phyloP scores from a whole-genome alignment of 30 jellyfish, hydroid and myxozoan species.

The Aurelia sp. region DNA sequence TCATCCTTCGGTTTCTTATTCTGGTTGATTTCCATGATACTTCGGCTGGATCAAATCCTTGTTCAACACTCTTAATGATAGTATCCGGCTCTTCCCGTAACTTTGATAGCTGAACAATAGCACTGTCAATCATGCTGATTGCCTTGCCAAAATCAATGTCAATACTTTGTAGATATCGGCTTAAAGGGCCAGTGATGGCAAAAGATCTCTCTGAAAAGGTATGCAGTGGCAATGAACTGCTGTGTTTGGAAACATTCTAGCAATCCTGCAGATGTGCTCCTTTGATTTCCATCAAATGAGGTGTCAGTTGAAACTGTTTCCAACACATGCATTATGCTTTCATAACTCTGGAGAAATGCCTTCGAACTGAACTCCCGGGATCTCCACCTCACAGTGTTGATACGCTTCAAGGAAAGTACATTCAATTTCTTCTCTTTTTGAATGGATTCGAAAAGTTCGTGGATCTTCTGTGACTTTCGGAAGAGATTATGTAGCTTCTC shows the following conservation, averaged over 20 bases:
- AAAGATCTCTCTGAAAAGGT: constrained; percentile 60
- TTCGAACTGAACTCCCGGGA: constrained; percentile 40
- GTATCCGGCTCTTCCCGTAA: constrained; percentile 63
- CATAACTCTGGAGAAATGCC: constrained; percentile 58
- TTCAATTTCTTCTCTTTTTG: constrained; percentile 42
- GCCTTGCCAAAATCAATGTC: constrained; percentile 4
- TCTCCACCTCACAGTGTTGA: constrained; percentile 60
- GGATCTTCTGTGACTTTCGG: constrained; percentile 38
- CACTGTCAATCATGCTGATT: constrained; percentile 57
- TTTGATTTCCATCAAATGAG: constrained; percentile 37
- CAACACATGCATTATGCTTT: not conserved
- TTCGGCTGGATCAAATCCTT: constrained; percentile 42
- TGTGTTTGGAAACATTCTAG: constrained; percentile 11
- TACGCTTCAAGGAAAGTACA: constrained; percentile 18
- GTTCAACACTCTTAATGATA: constrained; percentile 32
- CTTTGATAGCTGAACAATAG: constrained; percentile 28
- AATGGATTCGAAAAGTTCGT: constrained; percentile 49
- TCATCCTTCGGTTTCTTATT: constrained; percentile 37
- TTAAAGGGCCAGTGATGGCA: constrained; percentile 52
- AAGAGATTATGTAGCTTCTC: constrained; percentile 42
- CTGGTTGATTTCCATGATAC: constrained; percentile 45
- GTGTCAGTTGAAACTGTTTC: constrained; percentile 25
- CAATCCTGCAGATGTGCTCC: constrained; percentile 27
- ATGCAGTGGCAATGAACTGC: constrained; percentile 24
- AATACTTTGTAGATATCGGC: constrained; percentile 43